Percentiles rank a stretch among this genome's conserved stretches.
phyloP scores from a whole-genome alignment of 2,888 invertebrate species.

The Cheilosia vulpina region DNA sequence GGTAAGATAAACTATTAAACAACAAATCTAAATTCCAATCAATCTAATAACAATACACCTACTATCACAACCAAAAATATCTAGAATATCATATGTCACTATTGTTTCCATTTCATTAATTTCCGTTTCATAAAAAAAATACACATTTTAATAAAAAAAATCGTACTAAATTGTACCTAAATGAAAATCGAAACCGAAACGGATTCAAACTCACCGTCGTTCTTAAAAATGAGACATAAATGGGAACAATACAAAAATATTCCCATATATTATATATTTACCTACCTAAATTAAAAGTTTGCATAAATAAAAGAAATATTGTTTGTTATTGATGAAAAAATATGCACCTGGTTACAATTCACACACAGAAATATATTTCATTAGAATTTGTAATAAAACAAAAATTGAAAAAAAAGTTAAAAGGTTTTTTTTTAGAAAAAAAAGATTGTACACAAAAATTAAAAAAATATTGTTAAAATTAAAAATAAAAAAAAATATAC shows the following conservation, averaged over 20 bases:
- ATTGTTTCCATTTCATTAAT: constrained; percentile 66
- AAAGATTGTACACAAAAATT: constrained; percentile 1
- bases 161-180: neutral
- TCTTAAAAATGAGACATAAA: constrained; percentile 10
- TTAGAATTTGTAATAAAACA: constrained; percentile 47
- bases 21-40: constrained; percentile 20
- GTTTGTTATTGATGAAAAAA: constrained; percentile 49
- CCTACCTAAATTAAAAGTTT: constrained; percentile 24
- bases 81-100: constrained; percentile 82
- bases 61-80: constrained; percentile 83
- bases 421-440: neutral
- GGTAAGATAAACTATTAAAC: constrained; percentile 56
- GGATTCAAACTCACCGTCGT: constrained; percentile 66
- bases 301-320: constrained; percentile 44
- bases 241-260: constrained; percentile 32
- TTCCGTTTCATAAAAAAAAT: neutral
- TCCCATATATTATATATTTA: constrained; percentile 5
- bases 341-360: constrained; percentile 77
- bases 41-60: constrained; percentile 32
- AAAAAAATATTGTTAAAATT: constrained; percentile 16
- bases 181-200: constrained; percentile 14
- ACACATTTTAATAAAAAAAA: neutral
- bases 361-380: constrained; percentile 61
- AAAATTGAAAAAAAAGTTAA: neutral
- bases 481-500: constrained; percentile 6